Percentiles rank a stretch among this genome's conserved stretches.
phyloP scores from a whole-genome alignment of 2,797 vertebrate genomes.

The Benthosema pterotum region DNA sequence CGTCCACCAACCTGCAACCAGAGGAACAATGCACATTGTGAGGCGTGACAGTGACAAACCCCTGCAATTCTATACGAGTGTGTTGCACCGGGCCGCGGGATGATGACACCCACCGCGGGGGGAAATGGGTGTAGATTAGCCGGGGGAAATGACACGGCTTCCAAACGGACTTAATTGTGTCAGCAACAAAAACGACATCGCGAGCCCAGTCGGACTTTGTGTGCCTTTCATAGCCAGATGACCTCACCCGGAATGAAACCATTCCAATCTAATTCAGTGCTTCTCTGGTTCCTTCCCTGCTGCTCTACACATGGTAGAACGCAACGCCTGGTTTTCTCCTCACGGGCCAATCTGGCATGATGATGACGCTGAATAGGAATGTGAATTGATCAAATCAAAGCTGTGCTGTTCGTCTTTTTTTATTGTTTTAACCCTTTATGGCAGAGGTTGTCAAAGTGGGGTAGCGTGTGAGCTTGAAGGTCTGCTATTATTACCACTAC shows the following conservation, averaged over 20 bases:
- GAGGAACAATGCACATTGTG: slow-evolving; percentile 76
- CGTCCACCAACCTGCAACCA: slow-evolving; percentile 48
- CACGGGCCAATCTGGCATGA: background rate
- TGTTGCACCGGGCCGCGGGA: slow-evolving; percentile 56
- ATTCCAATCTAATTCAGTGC: background rate
- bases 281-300: background rate
- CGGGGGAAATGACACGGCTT: slow-evolving; percentile 71
- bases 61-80: slow-evolving; percentile 56
- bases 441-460: too few species aligned
- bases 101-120: slow-evolving; percentile 68
- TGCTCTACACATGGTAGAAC: too few species aligned
- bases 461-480: too few species aligned
- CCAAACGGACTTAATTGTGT: slow-evolving; percentile 58
- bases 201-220: slow-evolving; percentile 18
- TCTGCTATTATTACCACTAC: too few species aligned
- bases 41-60: slow-evolving; percentile 62
- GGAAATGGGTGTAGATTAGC: slow-evolving; percentile 66
- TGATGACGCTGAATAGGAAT: background rate
- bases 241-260: slow-evolving; percentile 9
- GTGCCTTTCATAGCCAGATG: slow-evolving; percentile 18
- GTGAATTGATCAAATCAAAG: background rate
- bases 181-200: slow-evolving; percentile 40
- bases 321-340: slow-evolving; percentile 1
- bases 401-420: background rate
- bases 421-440: too few species aligned